phyloP scores from a whole-genome alignment of 2,797 vertebrate species.

The Selene dorsalis region DNA sequence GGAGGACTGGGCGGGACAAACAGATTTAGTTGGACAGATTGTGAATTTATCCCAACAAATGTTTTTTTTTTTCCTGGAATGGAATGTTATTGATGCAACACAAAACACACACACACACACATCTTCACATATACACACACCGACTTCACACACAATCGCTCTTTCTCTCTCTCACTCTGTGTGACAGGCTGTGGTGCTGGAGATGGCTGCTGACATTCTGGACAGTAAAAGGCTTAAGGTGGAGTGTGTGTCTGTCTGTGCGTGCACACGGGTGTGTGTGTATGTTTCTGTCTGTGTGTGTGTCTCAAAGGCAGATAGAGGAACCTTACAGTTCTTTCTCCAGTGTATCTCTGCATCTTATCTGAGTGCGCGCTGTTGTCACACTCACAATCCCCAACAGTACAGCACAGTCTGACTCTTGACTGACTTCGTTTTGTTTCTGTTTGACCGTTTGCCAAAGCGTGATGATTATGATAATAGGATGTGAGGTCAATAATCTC shows the following conservation, averaged over 20 bases:
- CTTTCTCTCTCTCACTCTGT: constrained; percentile 53
- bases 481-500: constrained; percentile 79
- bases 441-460: constrained; percentile 53
- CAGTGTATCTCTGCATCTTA: constrained; percentile 63
- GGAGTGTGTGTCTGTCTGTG: constrained; percentile 36
- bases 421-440: constrained; percentile 32
- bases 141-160: constrained; percentile 35
- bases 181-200: constrained; percentile 73
- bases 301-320: constrained; percentile 55
- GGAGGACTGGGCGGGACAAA: constrained; percentile 71
- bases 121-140: constrained; percentile 8
- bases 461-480: constrained; percentile 74
- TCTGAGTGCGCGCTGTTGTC: constrained; percentile 42
- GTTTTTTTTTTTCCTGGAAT: constrained; percentile 50
- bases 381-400: constrained; percentile 46
- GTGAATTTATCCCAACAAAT: constrained; percentile 71
- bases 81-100: constrained; percentile 70
- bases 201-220: constrained; percentile 80
- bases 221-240: constrained; percentile 80
- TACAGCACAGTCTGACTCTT: constrained; percentile 18
- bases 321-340: constrained; percentile 53
- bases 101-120: constrained; percentile 23
- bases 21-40: constrained; percentile 70
- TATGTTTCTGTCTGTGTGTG: constrained; percentile 32
- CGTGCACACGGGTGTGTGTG: constrained; percentile 41